Evolutionary conservation across 2,113 vertebrate genomes (phyloP), one percentile per base, ranked within the genome.

Genomic region (Oostethus manadensis): DNA sequence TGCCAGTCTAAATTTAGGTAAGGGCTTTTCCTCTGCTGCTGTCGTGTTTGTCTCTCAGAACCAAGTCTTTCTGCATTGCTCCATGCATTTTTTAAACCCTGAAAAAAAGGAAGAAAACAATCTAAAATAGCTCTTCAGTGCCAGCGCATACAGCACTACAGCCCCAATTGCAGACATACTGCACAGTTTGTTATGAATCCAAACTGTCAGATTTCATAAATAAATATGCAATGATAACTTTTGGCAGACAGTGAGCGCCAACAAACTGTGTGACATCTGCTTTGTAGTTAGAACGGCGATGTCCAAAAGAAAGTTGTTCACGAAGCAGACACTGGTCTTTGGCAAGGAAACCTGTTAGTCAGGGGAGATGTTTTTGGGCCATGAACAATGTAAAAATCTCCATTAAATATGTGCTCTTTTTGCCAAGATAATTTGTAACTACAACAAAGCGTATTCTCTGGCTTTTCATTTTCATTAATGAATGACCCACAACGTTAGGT

Each of bases 201-300:
- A 75, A 76, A 73, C 71, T 51, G 65, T 54, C 64, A 63, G 64
- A 78, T 79, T 54, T 68, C 67, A 78, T 83, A 80, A 83, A 76
- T 84, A 77, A 82, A 78, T 82, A 79, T 67, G 64, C 80, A 77
- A 59, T 71, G 70, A 79, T 77, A 66, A 81, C 64, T 84, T 79
- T 78, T 86, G 83, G 80, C 85, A 86, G 76, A 77, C 56, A 80
- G 61, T 68, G 62, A 81, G 65, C 54, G 54, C 64, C 75, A 66
- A 79, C 82, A 85, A 84, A 84, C 81, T 87, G 86, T 56, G 82
- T 84, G 84, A 81, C 85, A 86, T 87, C 82, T 87, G 85, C 73
- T 88, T 86, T 83, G 80, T 85, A 83, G 78, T 83, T 78, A 67
- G 69, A 69, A 77, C 47, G 77, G 64, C 26, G 60, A 80, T 77